Base-by-base conservation (phyloP, 2,797 vertebrate genomes). In the Pangasius macronema region DNA sequence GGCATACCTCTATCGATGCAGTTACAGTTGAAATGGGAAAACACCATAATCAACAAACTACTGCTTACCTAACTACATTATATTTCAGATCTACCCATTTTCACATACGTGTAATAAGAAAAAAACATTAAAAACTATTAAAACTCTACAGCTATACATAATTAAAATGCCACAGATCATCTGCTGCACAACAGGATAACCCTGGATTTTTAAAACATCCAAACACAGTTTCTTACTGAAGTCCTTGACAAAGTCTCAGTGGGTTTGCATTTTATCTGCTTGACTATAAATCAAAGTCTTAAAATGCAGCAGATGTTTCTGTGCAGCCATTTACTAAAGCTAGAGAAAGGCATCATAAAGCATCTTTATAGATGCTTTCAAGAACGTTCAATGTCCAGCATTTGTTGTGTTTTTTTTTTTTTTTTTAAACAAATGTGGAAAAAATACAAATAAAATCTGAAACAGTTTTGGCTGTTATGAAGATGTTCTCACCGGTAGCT, bases 401-500 rank as follows among this genome's bases (percentile, higher is more conserved):
- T 73, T 10, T 72, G 36, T 27, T 46, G 10, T 22, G 20, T n/a
- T 30, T n/a, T 46, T 73, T 51, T 51, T 49, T 76, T n/a, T 46
- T 46, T 22, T n/a, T 46, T 46, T 10, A 22, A 49, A 76, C 46
- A 36, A 57, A 57, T 24, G 14, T 4, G 4, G 11, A 16, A 55
- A 49, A 82, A 30, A 72, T 51, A 59, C n/a, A 18, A 22, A 67
- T 68, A 36, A 59, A 84, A 18, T 16, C 42, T 5, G 5, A 55
- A 68, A 55, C 5, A 39, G 18, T 36, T 57, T 24, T 24, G 20
- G 36, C 2, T 4, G 0, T 49, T 79, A 18, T 27, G 87, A 91
- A 73, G 63, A 55, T 3, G 2, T 57, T 53, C 90, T 95, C 93
- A 99, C 99, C 98, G 97, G 94, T 97, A 97, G 81, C 97, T 98